phyloP scores from a whole-genome alignment of 2,888 invertebrate species.

The Saturnia pavonia region DNA sequence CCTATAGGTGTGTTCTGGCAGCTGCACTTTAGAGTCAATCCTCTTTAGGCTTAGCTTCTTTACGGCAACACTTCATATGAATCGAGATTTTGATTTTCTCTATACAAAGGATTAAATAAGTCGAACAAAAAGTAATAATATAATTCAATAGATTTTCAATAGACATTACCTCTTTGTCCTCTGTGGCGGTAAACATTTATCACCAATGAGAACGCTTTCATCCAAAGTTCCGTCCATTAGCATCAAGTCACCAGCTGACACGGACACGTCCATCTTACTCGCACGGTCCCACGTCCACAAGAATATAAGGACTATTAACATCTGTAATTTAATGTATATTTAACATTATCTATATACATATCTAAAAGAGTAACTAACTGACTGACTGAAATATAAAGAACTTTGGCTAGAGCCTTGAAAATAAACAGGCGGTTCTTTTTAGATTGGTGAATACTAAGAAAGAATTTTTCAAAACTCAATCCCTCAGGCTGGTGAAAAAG shows the following conservation, averaged over 20 bases:
- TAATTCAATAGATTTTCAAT: no score
- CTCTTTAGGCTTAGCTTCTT: background rate
- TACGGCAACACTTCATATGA: no score
- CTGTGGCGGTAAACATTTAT: slow-evolving; percentile 58
- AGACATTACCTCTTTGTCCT: slow-evolving; percentile 65
- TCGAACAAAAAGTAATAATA: no score
- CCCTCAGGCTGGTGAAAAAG: no score
- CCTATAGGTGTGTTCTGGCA: background rate
- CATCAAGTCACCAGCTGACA: slow-evolving; percentile 75
- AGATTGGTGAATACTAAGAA: no score
- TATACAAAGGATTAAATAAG: background rate
- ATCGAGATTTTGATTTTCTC: background rate
- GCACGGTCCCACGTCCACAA: slow-evolving; percentile 62
- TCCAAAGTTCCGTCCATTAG: slow-evolving; percentile 77
- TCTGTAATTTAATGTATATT: slow-evolving; percentile 40
- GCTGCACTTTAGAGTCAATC: no score
- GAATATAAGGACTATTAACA: slow-evolving; percentile 69
- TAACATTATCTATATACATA: no score
- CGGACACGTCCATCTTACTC: slow-evolving; percentile 71
- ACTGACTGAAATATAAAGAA: no score
- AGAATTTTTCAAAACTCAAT: no score
- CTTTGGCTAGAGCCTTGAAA: no score
- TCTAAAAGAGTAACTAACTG: no score
- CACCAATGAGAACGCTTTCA: slow-evolving; percentile 72
- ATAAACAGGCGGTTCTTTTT: no score